Evolutionary conservation across 2,113 vertebrate genomes (phyloP).

Genomic region (Candoia aspera): DNA sequence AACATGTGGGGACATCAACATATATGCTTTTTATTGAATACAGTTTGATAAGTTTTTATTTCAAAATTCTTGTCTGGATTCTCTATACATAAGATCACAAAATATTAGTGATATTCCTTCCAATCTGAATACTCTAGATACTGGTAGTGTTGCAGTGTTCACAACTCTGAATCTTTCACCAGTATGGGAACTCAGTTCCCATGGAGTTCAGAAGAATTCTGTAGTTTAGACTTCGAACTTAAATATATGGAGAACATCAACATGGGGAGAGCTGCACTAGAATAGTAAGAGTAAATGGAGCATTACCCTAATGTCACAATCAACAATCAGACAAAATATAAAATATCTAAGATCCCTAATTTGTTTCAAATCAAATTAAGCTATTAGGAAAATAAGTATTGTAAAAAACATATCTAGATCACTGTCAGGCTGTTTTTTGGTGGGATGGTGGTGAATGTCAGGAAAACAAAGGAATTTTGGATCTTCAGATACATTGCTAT

Average conservation of each 20-base stretch:
- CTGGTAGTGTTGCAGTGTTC: neutral
- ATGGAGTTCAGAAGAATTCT: neutral
- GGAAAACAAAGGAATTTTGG: neutral
- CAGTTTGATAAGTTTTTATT: slow-evolving; percentile 45
- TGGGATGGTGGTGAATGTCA: neutral
- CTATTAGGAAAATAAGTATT: neutral
- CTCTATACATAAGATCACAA: neutral
- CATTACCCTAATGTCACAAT: neutral
- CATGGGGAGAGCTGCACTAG: neutral
- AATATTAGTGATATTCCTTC: neutral
- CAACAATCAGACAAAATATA: neutral
- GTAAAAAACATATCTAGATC: neutral
- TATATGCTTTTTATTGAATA: slow-evolving; percentile 83
- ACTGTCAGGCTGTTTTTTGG: neutral
- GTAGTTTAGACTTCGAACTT: neutral
- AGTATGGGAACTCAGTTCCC: neutral
- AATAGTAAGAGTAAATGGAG: neutral
- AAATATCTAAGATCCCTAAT: slow-evolving; percentile 13
- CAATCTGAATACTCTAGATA: neutral
- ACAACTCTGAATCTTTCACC: neutral
- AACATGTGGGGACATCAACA: slow-evolving; percentile 82
- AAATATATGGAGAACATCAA: neutral
- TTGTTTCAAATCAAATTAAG: slow-evolving; percentile 75
- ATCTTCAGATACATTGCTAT: neutral
- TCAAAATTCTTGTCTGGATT: neutral